These are phyloP conservation scores for Ianthella basta DNA, from an alignment of 37 sponge, comb jelly and placozoan genomes.

Conservation along the genomic window DNA sequence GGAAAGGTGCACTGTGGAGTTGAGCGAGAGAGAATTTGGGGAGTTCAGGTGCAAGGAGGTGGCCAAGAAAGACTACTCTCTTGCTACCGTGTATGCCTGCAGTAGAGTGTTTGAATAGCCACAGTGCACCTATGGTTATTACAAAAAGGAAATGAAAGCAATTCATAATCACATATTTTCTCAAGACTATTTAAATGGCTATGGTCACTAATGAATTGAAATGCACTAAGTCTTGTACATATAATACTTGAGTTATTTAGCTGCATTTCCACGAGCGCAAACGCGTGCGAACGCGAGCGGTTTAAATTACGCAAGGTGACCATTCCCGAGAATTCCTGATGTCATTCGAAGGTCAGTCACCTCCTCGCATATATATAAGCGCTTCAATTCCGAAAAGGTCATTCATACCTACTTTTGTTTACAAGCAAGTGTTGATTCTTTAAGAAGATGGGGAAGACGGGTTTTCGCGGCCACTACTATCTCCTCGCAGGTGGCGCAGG, in stretches of 20 bases:
- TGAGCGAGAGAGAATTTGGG: conserved; percentile 18
- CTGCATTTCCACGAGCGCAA: no score
- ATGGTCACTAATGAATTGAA: no score
- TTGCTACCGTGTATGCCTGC: conserved; percentile 25
- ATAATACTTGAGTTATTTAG: no score
- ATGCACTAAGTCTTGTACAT: no score
- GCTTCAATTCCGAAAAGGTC: not conserved
- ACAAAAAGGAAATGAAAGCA: no score
- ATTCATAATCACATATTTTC: no score
- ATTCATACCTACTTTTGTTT: conserved; percentile 4
- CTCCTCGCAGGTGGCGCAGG: conserved; percentile 12
- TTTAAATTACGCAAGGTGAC: no score
- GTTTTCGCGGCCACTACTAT: conserved; percentile 1
- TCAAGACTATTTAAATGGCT: no score
- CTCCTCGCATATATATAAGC: not conserved
- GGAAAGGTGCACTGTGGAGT: not conserved
- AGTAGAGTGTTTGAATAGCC: not conserved
- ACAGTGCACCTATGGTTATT: no score
- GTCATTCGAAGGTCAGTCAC: not conserved
- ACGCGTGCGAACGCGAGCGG: no score
- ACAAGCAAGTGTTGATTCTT: not conserved
- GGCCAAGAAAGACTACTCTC: not conserved
- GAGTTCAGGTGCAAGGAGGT: not conserved
- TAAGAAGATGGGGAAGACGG: conserved; percentile 10
- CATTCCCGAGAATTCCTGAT: no score